Evolutionary conservation across 2,888 invertebrate genomes (phyloP).

Genomic region (Gymnoscelis rufifasciata): DNA sequence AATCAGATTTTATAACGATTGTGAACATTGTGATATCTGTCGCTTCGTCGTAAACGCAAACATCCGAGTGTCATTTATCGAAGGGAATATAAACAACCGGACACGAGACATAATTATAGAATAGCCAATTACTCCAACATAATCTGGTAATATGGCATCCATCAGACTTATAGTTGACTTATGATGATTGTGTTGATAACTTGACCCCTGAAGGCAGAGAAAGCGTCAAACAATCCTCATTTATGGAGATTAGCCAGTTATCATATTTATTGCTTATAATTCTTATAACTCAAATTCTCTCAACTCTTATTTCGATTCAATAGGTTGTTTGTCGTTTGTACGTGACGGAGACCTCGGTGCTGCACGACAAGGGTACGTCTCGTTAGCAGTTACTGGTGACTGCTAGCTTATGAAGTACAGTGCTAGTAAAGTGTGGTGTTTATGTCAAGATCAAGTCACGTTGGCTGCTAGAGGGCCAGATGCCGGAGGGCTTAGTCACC

Average conservation of each 20-base stretch:
- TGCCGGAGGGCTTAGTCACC: slow-evolving; percentile 24
- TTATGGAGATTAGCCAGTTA: background rate
- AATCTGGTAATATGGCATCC: background rate
- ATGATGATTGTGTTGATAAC: slow-evolving; percentile 3
- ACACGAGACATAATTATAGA: slow-evolving; percentile 3
- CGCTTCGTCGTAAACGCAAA: background rate
- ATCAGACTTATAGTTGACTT: slow-evolving; percentile 2
- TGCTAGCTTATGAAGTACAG: slow-evolving; percentile 1
- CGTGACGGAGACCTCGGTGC: background rate
- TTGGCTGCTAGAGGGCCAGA: slow-evolving; percentile 18
- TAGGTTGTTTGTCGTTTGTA: background rate
- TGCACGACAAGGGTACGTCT: too few species aligned
- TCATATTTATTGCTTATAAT: too few species aligned
- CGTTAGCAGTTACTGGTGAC: too few species aligned
- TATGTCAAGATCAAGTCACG: slow-evolving; percentile 22
- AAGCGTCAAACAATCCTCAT: slow-evolving; percentile 1
- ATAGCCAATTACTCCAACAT: too few species aligned
- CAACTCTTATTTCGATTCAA: background rate
- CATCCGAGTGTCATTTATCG: background rate
- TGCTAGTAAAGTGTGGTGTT: slow-evolving; percentile 11
- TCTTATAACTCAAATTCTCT: too few species aligned
- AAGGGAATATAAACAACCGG: slow-evolving; percentile 4
- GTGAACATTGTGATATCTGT: background rate
- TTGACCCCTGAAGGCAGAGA: background rate
- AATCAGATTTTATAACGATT: background rate